Conservation (phyloP, 2,797 vertebrate genomes). For the Threskiornis aethiopicus region DNA sequence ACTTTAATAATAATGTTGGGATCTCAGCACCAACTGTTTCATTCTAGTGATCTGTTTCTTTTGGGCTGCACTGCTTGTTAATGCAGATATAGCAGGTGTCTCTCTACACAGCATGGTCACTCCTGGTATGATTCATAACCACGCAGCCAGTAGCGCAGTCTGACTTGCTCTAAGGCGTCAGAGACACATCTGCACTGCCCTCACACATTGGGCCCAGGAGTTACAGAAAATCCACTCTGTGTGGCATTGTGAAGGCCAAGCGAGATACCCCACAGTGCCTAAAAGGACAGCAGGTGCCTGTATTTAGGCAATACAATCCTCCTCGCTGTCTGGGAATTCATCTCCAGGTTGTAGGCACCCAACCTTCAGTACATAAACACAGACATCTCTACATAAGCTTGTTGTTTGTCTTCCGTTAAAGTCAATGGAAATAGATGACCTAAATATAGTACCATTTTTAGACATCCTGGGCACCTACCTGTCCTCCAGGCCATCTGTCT, state of each 20-base stretch:
- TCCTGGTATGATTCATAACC: not conserved
- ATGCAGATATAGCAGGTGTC: not conserved
- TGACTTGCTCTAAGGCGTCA: not conserved
- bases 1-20: not conserved
- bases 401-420: not conserved
- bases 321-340: not conserved
- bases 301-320: not conserved
- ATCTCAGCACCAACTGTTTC: not conserved
- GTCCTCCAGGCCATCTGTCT: not conserved
- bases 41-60: not conserved
- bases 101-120: not conserved
- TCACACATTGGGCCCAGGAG: not conserved
- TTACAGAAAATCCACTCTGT: not conserved
- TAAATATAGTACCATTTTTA: not conserved
- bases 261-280: not conserved
- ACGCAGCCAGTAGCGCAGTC: fast-evolving
- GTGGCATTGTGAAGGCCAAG: not conserved
- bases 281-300: not conserved
- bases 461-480: not conserved
- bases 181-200: not conserved
- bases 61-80: not conserved
- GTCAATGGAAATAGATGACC: not conserved
- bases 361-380: not conserved
- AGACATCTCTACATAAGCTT: not conserved
- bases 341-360: not conserved